A percentile compares a stretch with the other conserved stretches of the same genome.
phyloP scores from a whole-genome alignment of 2,888 invertebrate genomes.

The Platycnemis pennipes region DNA sequence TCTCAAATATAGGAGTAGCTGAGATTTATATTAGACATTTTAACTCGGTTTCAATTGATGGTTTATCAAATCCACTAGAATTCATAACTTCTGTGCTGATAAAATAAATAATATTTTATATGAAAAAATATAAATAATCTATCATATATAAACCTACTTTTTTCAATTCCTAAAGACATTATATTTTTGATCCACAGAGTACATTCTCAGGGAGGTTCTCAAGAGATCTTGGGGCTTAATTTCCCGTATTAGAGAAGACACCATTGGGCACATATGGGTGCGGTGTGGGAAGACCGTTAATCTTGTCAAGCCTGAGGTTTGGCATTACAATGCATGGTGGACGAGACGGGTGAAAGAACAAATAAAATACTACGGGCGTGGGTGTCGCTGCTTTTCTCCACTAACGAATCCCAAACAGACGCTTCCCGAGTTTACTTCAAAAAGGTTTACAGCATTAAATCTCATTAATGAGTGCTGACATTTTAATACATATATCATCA shows the following conservation, averaged over 20 bases:
- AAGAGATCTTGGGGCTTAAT: not conserved
- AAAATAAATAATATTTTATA: no score
- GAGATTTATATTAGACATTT: no score
- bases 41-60: no score
- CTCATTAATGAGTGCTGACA: not conserved
- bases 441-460: not conserved
- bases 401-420: slow-evolving; percentile 42
- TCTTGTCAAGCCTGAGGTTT: not conserved
- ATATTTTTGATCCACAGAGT: no score
- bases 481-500: not conserved
- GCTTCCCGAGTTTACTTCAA: not conserved
- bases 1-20: no score
- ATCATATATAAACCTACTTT: no score
- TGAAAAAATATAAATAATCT: no score
- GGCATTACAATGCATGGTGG: slow-evolving; percentile 44
- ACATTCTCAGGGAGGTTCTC: no score
- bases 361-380: slow-evolving; percentile 49
- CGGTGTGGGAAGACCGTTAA: slow-evolving; percentile 7
- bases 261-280: not conserved
- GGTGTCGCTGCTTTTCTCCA: slow-evolving; percentile 19
- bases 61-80: no score
- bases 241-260: not conserved
- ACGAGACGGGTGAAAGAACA: slow-evolving; percentile 31
- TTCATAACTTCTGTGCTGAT: no score
- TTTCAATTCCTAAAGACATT: no score